Evolutionary conservation across 2,888 invertebrate genomes (phyloP), one percentile per base, ranked within the genome.

Genomic region (Papilio gigon): DNA sequence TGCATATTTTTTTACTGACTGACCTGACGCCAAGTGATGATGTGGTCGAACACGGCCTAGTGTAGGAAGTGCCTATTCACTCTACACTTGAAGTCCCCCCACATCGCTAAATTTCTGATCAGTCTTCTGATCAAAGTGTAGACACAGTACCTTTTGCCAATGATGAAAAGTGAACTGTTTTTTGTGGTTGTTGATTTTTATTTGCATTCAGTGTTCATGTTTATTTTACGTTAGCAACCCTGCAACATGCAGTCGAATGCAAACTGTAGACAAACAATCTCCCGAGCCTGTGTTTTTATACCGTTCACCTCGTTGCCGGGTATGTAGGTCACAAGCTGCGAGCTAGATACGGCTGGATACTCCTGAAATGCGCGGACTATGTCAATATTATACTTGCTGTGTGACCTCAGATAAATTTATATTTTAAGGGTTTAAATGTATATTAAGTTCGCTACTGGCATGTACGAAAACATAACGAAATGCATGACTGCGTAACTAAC

Each of bases 231-330:
- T 47, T 47, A 22, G 22, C 22, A 47, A 17, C 53, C n/a, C 35
- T 11, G 59, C 33, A 22, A 44, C 42, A 44, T 12, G 30, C 27
- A 14, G 44, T 27, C 53, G 64, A 33, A 50, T 60, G 66, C 47
- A 37, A 60, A 66, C 50, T 25, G 60, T 50, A 60, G 50, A 27
- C 47, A 50, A 66, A 66, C 60, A 60, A 60, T 66, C 58, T 42
- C 33, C 2, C 25, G 22, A 58, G 65, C n/a, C 40, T 65, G 37
- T 37, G 67, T 61, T 67, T 67, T 67, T 61, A 40, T 67, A 30
- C 30, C 40, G 30, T 22, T 27, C 67, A 67, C 53, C 61, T 53
- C 61, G 60, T 20, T 42, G 40, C 47, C 35, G 27, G 53, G 47
- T 11, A 67, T 67, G 35, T 66, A 61, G 67, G 61, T 67, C 61